Evolutionary conservation across 2,797 vertebrate species (phyloP), one percentile per base, ranked within the genome.

Genomic region (Acropternis orthonyx): DNA sequence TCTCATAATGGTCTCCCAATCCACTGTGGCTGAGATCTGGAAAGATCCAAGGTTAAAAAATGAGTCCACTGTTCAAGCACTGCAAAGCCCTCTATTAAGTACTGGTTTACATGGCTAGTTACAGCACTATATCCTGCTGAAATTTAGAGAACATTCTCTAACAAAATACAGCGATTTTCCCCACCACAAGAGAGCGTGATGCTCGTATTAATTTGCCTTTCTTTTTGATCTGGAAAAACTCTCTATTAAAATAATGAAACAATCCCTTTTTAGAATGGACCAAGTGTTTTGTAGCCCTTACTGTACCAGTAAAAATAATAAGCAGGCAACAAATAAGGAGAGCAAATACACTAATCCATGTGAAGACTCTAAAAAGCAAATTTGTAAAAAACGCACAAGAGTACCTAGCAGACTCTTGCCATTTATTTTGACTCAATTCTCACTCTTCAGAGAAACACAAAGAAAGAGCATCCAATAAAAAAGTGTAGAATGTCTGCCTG

Each of bases 1-100:
- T 99, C 95, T 99, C 99, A 99, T 99, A 98, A 97, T 99, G 98
- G 97, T 98, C 98, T 98, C 98, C 98, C 97, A 98, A 97, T 97
- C 98, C 98, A 97, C 98, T 98, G 97, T 98, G 98, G 97, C 98
- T 95, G 95, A 98, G 98, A 98, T 99, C 99, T 99, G 97, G 97
- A 98, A 89, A 96, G 92, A 98, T 54, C 22, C 96, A 96, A 88
- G 66, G 94, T 92, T 81, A 41, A 93, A 86, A 86, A 96, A 94
- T 97, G 46, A 97, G 92, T 94, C 49, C 84, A 65, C 16, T 46
- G 81, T 68, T 78, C 80, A 89, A 90, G 58, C 81, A 85, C 52
- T 32, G 65, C 80, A 78, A 86, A 96, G 28, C 52, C 61, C 55
- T 54, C 85, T 20, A 9, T 46, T 41, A 88, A 88, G 11, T 34